Conservation (phyloP, 2,888 invertebrate genomes). For the Drosophila emarginata region DNA sequence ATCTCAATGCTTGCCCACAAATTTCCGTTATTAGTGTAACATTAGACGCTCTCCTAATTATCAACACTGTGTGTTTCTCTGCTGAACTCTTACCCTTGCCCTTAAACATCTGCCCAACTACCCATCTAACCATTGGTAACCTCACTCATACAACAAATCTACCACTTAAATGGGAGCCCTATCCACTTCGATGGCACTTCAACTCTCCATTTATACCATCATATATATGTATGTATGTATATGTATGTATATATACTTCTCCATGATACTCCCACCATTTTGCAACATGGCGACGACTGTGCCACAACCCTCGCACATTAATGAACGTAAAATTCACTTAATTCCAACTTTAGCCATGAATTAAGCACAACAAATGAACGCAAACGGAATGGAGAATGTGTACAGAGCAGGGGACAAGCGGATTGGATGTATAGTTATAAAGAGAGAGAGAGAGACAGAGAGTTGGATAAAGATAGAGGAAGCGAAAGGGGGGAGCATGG, state of each 20-base stretch:
- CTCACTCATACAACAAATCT: constrained; percentile 26
- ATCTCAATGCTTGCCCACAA: constrained; percentile 57
- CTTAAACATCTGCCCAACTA: constrained; percentile 17
- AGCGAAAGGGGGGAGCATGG: constrained; percentile 12
- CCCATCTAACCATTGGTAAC: constrained; percentile 36
- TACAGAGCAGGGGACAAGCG: not conserved
- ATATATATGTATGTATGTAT: no score
- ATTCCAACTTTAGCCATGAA: constrained; percentile 81
- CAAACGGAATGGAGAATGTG: constrained; percentile 25
- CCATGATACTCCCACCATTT: constrained; percentile 13
- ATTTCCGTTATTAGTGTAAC: constrained; percentile 70
- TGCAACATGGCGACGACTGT: constrained; percentile 34
- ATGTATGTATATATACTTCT: no score
- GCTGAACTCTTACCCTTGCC: constrained; percentile 7
- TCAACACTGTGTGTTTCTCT: constrained; percentile 58
- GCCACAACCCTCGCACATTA: constrained; percentile 72
- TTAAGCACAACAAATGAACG: constrained; percentile 77
- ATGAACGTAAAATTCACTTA: constrained; percentile 82
- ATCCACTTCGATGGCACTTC: constrained; percentile 30
- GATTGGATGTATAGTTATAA: not conserved
- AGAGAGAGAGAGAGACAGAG: constrained; percentile 17
- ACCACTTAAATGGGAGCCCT: constrained; percentile 42
- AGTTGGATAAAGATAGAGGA: constrained; percentile 8
- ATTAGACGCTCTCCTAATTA: constrained; percentile 74
- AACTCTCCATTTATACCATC: constrained; percentile 23